Evolutionary conservation across 1,140 invertebrate species (phyloP), one percentile per base, ranked within the genome.

Genomic region (Diplogasteroides magnus): DNA sequence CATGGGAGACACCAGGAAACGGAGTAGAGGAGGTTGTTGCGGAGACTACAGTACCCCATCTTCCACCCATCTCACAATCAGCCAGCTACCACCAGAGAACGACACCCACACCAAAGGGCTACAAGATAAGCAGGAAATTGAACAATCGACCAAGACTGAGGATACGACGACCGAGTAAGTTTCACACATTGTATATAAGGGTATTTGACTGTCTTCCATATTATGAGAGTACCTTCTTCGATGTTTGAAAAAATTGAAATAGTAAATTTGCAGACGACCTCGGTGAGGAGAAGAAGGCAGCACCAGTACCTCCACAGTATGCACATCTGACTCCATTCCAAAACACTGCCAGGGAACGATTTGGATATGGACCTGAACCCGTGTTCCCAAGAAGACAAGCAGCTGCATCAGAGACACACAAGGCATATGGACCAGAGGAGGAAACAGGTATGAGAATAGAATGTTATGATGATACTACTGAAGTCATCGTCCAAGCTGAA

Each of bases 121-220:
- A 48, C 19, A 48, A 48, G 19, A 11, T 48, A 19, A 48, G 37
- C 19, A 48, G 37, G 59, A 72, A 72, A 58, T 62, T 72, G 31
- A 71, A 57, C 57, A 48, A 61, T 61, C 64, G 70, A 60, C 70
- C 70, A 31, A 57, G 70, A 37, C 37, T 72, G 60, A 61, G 70
- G 65, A 72, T 72, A 57, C 64, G 70, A 48, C 64, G 64, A 63
- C 70, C 70, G 61, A 64, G 70, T 72, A 65, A 25, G 64, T 37
- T 65, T 29, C 13, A 3, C 28, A 56, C 65, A 19, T 56, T 23
- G 66, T 37, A 55, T 31, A 65, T n/a, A 11, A 27, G 6, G 11
- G 26, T 31, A 11, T n/a, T 25, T 63, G 27, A 26, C 6, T 19
- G 15, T 65, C n/a, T 37, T 65, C 37, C 63, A 56, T 65, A 37